Evolutionary conservation across 1,140 invertebrate genomes (phyloP), one percentile per base, ranked within the genome.

Genomic region (Trypoxylus dichotomus): DNA sequence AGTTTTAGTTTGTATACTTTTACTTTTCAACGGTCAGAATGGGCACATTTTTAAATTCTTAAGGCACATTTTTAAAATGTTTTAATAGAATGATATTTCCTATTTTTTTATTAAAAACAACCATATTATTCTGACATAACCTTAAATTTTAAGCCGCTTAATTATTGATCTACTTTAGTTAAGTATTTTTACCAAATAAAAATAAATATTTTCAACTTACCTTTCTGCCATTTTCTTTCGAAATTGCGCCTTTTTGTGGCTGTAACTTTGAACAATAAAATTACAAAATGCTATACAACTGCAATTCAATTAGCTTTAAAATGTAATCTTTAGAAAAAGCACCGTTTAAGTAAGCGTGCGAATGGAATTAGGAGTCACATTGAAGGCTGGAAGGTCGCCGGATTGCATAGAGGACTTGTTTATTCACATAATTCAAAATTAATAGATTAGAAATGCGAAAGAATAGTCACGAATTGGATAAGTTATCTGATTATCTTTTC

Each of bases 311-410:
- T 37, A 37, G 10, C 5, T 37, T 2, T 37, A 37, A 37, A 8
- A 21, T 58, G 47, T n/a, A n/a, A n/a, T n/a, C n/a, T 21, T 58
- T 21, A 5, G 47, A 58, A 21, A 10, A n/a, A 58, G 47, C 15
- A 21, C 15, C 15, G 3, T 2, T 58, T 68, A 25, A 37, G 32
- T 68, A 13, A 68, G 27, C 15, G 60, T 15, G 24, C 27, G 27
- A 68, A 68, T 68, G 6, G 19, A 2, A 43, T 10, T 8, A 60
- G n/a, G 60, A 27, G 60, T 68, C 60, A 68, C 60, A 68, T 68
- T 68, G 60, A 68, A 68, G 21, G 8, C 60, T 68, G 60, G 60
- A 68, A 68, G 60, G 60, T 68, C 60, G 24, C 10, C 47, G 21
- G 47, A 58, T 58, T 3, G 5, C 1, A 58, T 58, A 13, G 21